phyloP scores from a whole-genome alignment of 1,140 invertebrate species.

The Cecropterus lyciades region DNA sequence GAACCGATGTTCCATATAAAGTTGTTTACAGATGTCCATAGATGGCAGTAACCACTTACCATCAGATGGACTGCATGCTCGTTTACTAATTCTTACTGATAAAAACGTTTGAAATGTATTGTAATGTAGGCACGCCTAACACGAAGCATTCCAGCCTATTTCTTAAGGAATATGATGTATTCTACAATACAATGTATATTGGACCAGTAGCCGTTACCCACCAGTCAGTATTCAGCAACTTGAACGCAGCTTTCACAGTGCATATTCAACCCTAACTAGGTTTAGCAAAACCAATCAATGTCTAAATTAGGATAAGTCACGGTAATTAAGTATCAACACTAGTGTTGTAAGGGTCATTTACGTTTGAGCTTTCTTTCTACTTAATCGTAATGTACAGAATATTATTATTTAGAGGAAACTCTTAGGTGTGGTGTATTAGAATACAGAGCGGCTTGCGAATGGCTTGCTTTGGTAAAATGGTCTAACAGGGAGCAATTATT shows the following conservation, averaged over 20 bases:
- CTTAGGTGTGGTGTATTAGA: background rate
- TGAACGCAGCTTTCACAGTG: background rate
- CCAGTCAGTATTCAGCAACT: too few species aligned
- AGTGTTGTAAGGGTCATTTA: slow-evolving; percentile 38
- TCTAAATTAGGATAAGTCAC: slow-evolving; percentile 61
- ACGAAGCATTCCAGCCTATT: too few species aligned
- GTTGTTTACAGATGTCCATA: too few species aligned
- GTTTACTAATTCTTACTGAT: too few species aligned
- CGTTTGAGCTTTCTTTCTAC: slow-evolving; percentile 20
- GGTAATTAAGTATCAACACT: slow-evolving; percentile 50
- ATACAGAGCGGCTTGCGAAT: background rate
- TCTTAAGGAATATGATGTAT: too few species aligned
- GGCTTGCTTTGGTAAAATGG: background rate
- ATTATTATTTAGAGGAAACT: slow-evolving; percentile 3
- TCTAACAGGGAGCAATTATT: background rate
- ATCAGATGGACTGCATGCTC: too few species aligned
- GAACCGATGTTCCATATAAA: too few species aligned
- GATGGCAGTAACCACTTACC: too few species aligned
- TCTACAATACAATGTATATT: too few species aligned
- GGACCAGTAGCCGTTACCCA: too few species aligned
- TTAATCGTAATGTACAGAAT: slow-evolving; percentile 14
- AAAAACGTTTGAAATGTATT: background rate
- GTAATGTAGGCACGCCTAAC: too few species aligned
- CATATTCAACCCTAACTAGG: slow-evolving; percentile 8
- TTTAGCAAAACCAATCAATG: slow-evolving; percentile 30